Evolutionary conservation across 2,888 invertebrate genomes (phyloP).

Genomic region (Lagria hirta): DNA sequence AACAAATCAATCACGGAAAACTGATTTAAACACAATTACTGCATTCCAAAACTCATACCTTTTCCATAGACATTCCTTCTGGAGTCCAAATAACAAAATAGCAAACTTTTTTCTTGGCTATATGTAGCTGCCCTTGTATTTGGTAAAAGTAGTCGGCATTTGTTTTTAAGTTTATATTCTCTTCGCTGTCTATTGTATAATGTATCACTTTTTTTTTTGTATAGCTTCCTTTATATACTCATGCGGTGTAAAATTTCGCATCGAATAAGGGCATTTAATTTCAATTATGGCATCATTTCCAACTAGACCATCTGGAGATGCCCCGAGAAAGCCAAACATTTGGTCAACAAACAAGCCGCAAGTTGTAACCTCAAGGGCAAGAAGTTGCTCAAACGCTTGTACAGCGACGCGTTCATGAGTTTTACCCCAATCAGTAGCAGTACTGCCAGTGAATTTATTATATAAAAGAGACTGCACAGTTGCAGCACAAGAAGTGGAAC

Average conservation of each 20-base stretch:
- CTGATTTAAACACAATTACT: too few relatives aligned
- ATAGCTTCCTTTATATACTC: conserved; percentile 31
- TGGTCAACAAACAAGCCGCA: conserved; percentile 37
- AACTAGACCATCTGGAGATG: conserved; percentile 38
- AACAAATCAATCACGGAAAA: too few relatives aligned
- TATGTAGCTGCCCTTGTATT: conserved; percentile 39
- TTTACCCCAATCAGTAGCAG: conserved; percentile 35
- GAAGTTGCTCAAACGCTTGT: conserved; percentile 30
- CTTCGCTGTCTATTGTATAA: conserved; percentile 27
- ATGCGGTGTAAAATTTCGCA: conserved; percentile 29
- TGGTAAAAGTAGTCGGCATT: conserved; percentile 38
- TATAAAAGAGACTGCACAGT: conserved; percentile 32
- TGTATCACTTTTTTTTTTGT: conserved; percentile 27
- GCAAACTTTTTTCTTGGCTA: conserved; percentile 33
- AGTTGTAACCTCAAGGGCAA: conserved; percentile 26
- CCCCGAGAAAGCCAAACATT: conserved; percentile 35
- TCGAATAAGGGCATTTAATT: conserved; percentile 41
- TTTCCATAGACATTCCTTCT: too few relatives aligned
- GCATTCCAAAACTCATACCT: too few relatives aligned
- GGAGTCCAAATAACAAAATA: conserved; percentile 40
- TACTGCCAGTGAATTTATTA: conserved; percentile 35
- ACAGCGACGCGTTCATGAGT: conserved; percentile 36
- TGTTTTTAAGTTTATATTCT: background rate
- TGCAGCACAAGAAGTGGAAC: conserved; percentile 31
- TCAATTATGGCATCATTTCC: conserved; percentile 35